phyloP scores from a whole-genome alignment of 2,113 vertebrate species.

The Phrynosoma blainvillii region DNA sequence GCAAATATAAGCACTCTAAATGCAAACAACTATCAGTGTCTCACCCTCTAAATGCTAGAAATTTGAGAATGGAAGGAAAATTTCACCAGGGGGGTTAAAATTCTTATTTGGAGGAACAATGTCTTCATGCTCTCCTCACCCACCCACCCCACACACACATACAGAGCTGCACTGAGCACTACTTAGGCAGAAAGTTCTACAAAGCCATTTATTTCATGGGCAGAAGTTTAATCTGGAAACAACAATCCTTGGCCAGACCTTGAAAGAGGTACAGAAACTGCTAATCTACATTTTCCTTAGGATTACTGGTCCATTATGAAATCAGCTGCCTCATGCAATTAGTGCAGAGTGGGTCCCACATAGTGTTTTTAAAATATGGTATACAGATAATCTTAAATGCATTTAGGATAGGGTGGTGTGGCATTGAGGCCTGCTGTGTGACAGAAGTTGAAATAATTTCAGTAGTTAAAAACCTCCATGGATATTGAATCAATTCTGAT shows the following conservation, averaged over 20 bases:
- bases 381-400: not conserved
- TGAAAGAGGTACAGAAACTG: not conserved
- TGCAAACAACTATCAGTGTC: too few relatives aligned
- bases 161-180: too few relatives aligned
- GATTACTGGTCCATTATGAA: not conserved
- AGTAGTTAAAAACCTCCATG: not conserved
- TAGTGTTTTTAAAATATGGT: not conserved
- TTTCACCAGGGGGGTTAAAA: too few relatives aligned
- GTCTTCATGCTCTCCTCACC: too few relatives aligned
- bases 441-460: not conserved
- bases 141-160: too few relatives aligned
- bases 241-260: not conserved
- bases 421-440: not conserved
- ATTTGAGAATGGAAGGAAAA: too few relatives aligned
- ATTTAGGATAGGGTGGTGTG: not conserved
- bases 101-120: too few relatives aligned
- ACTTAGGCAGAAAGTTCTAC: not conserved
- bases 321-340: not conserved
- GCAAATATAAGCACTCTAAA: too few relatives aligned
- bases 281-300: not conserved
- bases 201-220: not conserved
- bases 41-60: too few relatives aligned
- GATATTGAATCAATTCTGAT: not conserved
- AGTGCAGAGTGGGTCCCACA: not conserved
- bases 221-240: not conserved